Base-by-base conservation (phyloP, 2,888 invertebrate species). In the Dasypogon diadema region DNA sequence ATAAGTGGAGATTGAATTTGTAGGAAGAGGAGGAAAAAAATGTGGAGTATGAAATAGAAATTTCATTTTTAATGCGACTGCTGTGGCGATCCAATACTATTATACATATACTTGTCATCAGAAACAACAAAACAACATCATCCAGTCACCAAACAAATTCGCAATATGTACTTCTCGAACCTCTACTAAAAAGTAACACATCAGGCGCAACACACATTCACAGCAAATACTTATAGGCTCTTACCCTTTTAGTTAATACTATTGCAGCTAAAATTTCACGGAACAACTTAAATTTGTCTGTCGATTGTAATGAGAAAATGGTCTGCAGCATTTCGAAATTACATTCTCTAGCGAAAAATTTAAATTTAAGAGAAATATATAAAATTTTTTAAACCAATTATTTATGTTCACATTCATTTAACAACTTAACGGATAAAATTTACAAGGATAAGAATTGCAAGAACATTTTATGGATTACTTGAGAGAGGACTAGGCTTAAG, bases 401-500 rank as follows among this genome's bases (percentile, higher is more conserved):
- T 42, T 42, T 42, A 42, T 42, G 42, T 42, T 42, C 42, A 42
- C 42, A 60, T 60, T 60, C 60, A 21, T 60, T 60, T 18, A 10
- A 60, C 14, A 60, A 60, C 8, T 12, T 42, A 12, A 42, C 42
- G 42, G 42, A 34, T 30, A 37, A 34, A 60, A 34, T 51, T 21
- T 21, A 37, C 18, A 60, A 60, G 1, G n/a, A 2, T 42, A 42
- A 42, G 42, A 60, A 60, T 26, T 16, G 42, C 42, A 6, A 26
- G 30, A 24, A 60, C 21, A 51, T 37, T 60, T 60, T 21, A 22
- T 60, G 37, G 16, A 30, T 21, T n/a, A 60, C 60, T 37, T 37
- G 60, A 42, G 37, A 60, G 26, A 37, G 37, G 37, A 60, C 48
- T 68, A 68, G 65, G 26, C 65, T 68, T 68, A 68, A 68, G 48